Conservation (phyloP, 2,797 vertebrate genomes). For the Glossophaga mutica region DNA sequence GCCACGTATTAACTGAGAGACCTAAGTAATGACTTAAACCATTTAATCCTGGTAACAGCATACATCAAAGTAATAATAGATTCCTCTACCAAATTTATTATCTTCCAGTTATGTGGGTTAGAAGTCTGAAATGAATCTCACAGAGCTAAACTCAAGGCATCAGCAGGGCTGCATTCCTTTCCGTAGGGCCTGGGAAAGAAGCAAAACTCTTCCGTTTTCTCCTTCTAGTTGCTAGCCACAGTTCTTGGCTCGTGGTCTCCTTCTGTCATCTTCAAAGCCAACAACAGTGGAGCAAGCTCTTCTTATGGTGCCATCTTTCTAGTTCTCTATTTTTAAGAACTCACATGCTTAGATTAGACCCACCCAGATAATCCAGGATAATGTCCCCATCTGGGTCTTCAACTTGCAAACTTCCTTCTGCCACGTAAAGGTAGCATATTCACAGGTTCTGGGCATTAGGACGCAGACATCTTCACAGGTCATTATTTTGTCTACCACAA, state of each 20-base stretch:
- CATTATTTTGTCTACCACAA: neutral
- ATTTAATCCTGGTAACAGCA: neutral
- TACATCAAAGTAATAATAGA: neutral
- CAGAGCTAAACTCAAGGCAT: neutral
- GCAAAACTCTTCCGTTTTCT: neutral
- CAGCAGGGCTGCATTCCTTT: neutral
- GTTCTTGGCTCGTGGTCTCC: neutral
- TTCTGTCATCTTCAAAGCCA: neutral
- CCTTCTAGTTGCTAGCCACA: neutral
- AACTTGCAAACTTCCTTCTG: neutral
- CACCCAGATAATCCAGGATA: neutral
- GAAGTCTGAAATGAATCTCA: neutral
- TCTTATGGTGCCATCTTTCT: neutral
- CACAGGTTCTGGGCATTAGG: neutral
- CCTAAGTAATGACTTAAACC: neutral
- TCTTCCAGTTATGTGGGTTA: neutral
- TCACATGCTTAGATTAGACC: neutral
- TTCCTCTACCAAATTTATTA: neutral
- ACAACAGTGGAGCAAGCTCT: neutral
- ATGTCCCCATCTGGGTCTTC: neutral
- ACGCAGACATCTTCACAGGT: fast-evolving
- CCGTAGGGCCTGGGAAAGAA: neutral
- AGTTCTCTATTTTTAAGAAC: neutral
- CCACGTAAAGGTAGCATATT: neutral
- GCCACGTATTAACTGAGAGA: neutral